Evolutionary conservation across 23 tunicate species (phyloP), one percentile per base, ranked within the genome.

Genomic region (Ciona savignyi): DNA sequence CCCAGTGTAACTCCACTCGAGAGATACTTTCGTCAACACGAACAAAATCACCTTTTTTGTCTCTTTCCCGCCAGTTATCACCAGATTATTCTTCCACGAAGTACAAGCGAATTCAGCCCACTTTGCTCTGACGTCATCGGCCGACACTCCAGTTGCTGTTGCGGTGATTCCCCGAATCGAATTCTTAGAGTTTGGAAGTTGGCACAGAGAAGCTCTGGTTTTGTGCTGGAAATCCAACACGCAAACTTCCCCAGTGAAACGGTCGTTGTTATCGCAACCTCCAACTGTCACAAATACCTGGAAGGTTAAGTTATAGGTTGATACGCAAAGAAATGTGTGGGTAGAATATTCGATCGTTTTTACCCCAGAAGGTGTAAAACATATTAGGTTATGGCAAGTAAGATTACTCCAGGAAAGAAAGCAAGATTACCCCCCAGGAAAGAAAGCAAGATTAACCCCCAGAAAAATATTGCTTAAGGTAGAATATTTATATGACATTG

Each of bases 271-370:
- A 73, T 84, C 61, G 67, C 89, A 84, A 2, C 89, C 89, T 22
- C 89, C 89, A 27, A 84, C 89, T 2, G 78, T 77, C 4, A 84
- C 89, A 29, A 84, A 84, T n/a, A 84, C 89, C 89, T 84, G 33
- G 19, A 71, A 34, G 23, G 19, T 63, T 63, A 63, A 42, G 56
- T 15, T 42, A 15, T 32, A 30, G n/a, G n/a, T 32, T n/a, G 15
- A 19, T n/a, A 0, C 20, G 0, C n/a, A n/a, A n/a, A n/a, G n/a
- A n/a, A n/a, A n/a, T n/a, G n/a, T n/a, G n/a, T n/a, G n/a, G n/a
- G n/a, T n/a, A n/a, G n/a, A n/a, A n/a, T n/a, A n/a, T n/a, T n/a
- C n/a, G n/a, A n/a, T n/a, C n/a, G n/a, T n/a, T n/a, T n/a, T n/a
- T n/a, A n/a, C n/a, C n/a, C n/a, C n/a, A n/a, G n/a, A n/a, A n/a